Conservation (phyloP, 2,888 invertebrate species). For the Rutpela maculata region DNA sequence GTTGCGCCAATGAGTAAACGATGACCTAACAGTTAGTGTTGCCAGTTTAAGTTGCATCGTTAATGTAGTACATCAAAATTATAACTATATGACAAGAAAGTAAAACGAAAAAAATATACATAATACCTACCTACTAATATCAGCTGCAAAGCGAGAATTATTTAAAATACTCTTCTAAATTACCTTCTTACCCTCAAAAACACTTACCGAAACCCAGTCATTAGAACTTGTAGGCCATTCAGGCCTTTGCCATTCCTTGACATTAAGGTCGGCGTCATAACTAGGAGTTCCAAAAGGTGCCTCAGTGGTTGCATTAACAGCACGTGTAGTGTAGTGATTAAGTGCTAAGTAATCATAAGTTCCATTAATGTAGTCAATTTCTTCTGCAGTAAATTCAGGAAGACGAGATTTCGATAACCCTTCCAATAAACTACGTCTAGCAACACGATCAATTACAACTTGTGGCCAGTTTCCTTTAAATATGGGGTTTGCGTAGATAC, state of each 20-base stretch:
- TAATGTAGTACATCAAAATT: too few species aligned
- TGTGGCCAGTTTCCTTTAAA: conserved; percentile 82
- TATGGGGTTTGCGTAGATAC: conserved; percentile 76
- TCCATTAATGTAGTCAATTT: conserved; percentile 78
- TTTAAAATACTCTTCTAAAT: too few species aligned
- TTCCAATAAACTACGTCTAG: conserved; percentile 77
- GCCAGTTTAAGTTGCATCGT: too few species aligned
- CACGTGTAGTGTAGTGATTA: conserved; percentile 82
- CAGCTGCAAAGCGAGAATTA: too few species aligned
- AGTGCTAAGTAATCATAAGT: conserved; percentile 85
- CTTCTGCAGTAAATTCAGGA: conserved; percentile 78
- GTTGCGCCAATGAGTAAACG: too few species aligned
- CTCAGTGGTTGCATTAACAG: conserved; percentile 67
- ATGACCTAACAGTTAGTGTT: too few species aligned
- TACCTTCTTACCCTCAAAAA: too few species aligned
- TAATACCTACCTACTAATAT: too few species aligned
- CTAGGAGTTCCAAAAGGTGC: conserved; percentile 43
- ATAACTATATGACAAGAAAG: too few species aligned
- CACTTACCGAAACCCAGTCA: conserved; percentile 68
- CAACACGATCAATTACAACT: conserved; percentile 79
- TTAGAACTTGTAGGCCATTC: conserved; percentile 59
- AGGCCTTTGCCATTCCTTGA: conserved; percentile 70
- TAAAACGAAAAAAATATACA: too few species aligned
- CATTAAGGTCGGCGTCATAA: conserved; percentile 69
- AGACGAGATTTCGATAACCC: conserved; percentile 79